A percentile compares a stretch with the other conserved stretches of the same genome.
These are phyloP conservation scores for Drosophila albomicans DNA, from an alignment of 1,140 invertebrate genomes.

Conservation along the genomic window DNA sequence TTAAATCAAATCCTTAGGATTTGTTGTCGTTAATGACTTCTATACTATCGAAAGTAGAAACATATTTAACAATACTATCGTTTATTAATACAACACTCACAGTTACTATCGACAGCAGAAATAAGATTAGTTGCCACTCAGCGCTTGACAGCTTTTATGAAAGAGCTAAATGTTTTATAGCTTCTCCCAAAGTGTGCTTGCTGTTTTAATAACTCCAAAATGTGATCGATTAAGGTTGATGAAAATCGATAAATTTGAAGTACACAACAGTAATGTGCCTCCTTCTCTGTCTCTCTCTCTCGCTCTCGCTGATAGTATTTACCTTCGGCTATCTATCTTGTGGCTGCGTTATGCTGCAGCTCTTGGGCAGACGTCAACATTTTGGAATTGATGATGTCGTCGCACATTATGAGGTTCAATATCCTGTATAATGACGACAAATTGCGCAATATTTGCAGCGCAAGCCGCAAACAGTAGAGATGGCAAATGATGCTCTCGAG, in stretches of 20 bases:
- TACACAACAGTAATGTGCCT: background rate
- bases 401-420: conserved; percentile 81
- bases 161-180: too few species aligned
- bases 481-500: conserved; percentile 14
- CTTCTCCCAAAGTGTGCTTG: too few species aligned
- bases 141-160: too few species aligned
- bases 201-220: background rate
- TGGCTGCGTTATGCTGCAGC: conserved; percentile 29
- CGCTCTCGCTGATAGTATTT: background rate
- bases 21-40: too few species aligned
- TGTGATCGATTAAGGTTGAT: background rate
- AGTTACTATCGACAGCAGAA: too few species aligned
- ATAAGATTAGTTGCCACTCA: too few species aligned
- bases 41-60: too few species aligned
- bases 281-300: background rate
- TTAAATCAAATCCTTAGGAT: too few species aligned
- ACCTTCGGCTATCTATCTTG: conserved; percentile 4
- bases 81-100: too few species aligned
- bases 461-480: conserved; percentile 43
- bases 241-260: background rate
- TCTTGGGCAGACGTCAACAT: conserved; percentile 49
- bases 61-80: too few species aligned
- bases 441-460: conserved; percentile 80
- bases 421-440: conserved; percentile 83
- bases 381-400: conserved; percentile 78